Evolutionary conservation across 2,113 vertebrate species (phyloP).

Genomic region (Prinia subflava): DNA sequence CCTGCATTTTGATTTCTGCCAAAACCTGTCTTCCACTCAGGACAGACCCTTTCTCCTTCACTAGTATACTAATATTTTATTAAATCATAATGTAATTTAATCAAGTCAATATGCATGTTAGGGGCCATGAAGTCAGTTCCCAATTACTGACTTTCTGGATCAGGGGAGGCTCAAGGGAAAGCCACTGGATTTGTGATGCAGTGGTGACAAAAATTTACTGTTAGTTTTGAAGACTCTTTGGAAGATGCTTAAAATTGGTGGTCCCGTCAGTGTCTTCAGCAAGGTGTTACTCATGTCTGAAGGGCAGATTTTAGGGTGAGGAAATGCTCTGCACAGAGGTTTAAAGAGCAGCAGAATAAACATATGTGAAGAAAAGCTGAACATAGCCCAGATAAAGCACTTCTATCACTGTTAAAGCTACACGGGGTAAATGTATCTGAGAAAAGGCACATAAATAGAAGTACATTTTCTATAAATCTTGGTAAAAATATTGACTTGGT

Average conservation of each 20-base stretch:
- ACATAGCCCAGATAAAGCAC: background rate
- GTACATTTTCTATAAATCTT: background rate
- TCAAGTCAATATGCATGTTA: background rate
- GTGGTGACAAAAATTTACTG: background rate
- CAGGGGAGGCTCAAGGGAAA: background rate
- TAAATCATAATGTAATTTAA: background rate
- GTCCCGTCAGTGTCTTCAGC: background rate
- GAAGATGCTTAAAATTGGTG: background rate
- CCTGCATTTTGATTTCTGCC: constrained; percentile 58
- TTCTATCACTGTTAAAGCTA: background rate
- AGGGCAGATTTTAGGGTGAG: background rate
- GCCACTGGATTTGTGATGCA: background rate
- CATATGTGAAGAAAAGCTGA: background rate
- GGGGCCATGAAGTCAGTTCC: background rate
- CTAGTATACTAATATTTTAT: background rate
- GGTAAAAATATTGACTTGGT: background rate
- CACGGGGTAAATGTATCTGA: background rate
- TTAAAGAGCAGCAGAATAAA: background rate
- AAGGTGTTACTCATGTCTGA: background rate
- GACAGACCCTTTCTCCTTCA: background rate
- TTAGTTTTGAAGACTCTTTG: background rate
- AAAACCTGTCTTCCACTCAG: background rate
- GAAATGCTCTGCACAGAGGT: background rate
- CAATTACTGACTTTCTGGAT: background rate
- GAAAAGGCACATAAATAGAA: background rate